phyloP scores from a whole-genome alignment of 1,140 invertebrate genomes.

The Palaemon carinicauda region DNA sequence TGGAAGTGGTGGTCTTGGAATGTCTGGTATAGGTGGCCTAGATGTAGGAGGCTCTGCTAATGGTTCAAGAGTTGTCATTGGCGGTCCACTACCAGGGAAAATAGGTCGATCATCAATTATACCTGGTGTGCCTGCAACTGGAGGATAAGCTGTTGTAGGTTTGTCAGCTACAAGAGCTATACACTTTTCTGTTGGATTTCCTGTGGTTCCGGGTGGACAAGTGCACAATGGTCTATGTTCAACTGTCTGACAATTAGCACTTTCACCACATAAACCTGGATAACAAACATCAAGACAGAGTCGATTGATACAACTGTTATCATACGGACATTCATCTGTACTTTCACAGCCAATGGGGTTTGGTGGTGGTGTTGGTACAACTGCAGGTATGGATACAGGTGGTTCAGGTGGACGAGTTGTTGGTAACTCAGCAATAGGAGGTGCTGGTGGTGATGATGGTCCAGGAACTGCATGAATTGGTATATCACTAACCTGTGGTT shows the following conservation, averaged over 20 bases:
- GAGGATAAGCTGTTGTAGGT: background rate
- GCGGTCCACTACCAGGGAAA: slow-evolving; percentile 1
- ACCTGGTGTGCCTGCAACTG: background rate
- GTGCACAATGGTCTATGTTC: slow-evolving; percentile 83
- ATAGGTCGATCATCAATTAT: background rate
- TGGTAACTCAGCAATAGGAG: background rate
- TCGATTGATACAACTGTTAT: slow-evolving; percentile 82
- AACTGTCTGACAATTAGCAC: slow-evolving; percentile 82
- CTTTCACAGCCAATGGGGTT: slow-evolving; percentile 73
- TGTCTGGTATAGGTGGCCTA: background rate
- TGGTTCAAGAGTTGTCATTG: slow-evolving; percentile 3
- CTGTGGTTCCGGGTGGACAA: slow-evolving; percentile 83
- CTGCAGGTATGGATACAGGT: slow-evolving; percentile 49
- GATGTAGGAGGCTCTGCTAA: slow-evolving; percentile 11
- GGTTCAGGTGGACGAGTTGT: slow-evolving; percentile 60
- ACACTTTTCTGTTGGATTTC: slow-evolving; percentile 83
- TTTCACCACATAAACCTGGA: slow-evolving; percentile 73
- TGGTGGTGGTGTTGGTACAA: slow-evolving; percentile 69
- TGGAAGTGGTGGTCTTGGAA: background rate
- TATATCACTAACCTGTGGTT: background rate
- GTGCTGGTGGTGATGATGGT: background rate
- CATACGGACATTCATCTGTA: slow-evolving; percentile 82
- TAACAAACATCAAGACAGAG: slow-evolving; percentile 79
- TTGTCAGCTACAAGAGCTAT: slow-evolving; percentile 70
- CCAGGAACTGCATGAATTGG: slow-evolving; percentile 33